Evolutionary conservation across 2,888 invertebrate species (phyloP), one percentile per base, ranked within the genome.

Genomic region (Dicycla oo): DNA sequence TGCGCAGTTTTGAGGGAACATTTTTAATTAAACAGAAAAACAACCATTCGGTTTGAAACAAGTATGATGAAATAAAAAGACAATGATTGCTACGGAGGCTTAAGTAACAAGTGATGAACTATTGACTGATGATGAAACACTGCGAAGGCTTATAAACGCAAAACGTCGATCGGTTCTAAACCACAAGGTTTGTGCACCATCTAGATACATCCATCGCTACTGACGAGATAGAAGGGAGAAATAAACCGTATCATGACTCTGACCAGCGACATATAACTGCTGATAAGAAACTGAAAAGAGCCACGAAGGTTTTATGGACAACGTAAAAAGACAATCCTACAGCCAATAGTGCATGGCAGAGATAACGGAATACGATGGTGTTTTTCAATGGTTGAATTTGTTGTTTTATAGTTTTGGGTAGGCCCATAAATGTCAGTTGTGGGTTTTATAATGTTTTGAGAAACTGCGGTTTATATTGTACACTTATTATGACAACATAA

Each of bases 291-390:
- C 60, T 72, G 61, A 84, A 87, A 86, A 84, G 84, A 85, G 75
- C 70, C 72, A 67, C 74, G 70, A 82, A 83, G 78, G 80, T 79
- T 79, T 83, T 90, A 88, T 87, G 85, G 85, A 78, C 74, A 62
- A 71, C 81, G 75, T 80, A 85, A 87, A 86, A 89, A 88, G 86
- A 87, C 82, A 86, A 77, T 80, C 71, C 78, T 76, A 75, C 80
- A 80, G 51, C 49, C 76, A 78, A 81, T 76, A 69, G 61, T 43
- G 49, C 72, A 81, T 69, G 69, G 49, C 10, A 26, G 45, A 43
- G 82, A 84, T 86, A 84, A 71, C 67, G 54, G 56, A 64, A 72
- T 57, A 61, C 49, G 65, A 75, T 73, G 73, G 64, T 73, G 75
- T 75, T 86, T 86, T 80, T 73, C 73, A 86, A 84, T 82, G 69